These are phyloP conservation scores for Netelia inedita DNA, from an alignment of 2,888 invertebrate species.

Conservation along the genomic window DNA sequence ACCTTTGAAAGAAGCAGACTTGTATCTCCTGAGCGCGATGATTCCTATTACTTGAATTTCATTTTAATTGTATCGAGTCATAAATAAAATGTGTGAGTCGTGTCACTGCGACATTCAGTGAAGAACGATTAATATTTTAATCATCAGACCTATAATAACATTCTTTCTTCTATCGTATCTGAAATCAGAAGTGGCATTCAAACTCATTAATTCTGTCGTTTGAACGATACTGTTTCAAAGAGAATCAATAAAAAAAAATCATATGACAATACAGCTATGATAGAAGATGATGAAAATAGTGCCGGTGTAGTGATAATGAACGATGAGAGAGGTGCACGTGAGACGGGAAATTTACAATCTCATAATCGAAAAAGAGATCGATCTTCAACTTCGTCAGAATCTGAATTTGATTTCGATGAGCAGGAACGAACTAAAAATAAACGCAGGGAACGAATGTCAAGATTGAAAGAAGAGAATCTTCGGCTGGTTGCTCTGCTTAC, in stretches of 20 bases:
- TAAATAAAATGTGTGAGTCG: not conserved
- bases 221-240: not conserved
- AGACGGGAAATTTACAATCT: not conserved
- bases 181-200: slow-evolving; percentile 1
- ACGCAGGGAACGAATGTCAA: not conserved
- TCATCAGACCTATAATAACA: too few species aligned
- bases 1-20: slow-evolving; percentile 1
- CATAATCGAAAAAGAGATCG: not conserved
- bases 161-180: too few species aligned
- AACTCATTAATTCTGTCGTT: too few species aligned
- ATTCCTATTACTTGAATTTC: not conserved
- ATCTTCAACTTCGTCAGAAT: not conserved
- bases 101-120: too few species aligned
- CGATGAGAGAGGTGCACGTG: not conserved
- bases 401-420: not conserved
- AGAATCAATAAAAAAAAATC: too few species aligned
- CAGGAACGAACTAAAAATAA: not conserved
- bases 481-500: slow-evolving; percentile 14
- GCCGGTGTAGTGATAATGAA: not conserved
- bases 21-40: not conserved
- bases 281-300: not conserved
- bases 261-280: too few species aligned
- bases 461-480: not conserved
- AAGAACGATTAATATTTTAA: too few species aligned
- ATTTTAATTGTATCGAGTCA: not conserved